A percentile compares a stretch with the other conserved stretches of the same genome.
Evolutionary conservation across 1,140 invertebrate species (phyloP).

Genomic region (Nilaparvata lugens): DNA sequence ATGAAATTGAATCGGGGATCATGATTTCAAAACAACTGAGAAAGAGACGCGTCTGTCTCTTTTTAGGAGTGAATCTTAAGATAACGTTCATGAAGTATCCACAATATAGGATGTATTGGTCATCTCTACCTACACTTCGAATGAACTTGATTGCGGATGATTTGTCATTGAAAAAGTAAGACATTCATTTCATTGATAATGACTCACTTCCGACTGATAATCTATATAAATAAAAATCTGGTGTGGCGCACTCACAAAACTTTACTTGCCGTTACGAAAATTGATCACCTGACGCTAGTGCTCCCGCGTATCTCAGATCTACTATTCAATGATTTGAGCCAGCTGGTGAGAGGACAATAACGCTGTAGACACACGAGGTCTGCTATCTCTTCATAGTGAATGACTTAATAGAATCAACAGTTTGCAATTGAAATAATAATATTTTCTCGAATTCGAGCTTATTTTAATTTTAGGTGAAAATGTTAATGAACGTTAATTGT

Average conservation of each 20-base stretch:
- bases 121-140: not conserved
- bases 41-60: not conserved
- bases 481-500: too few species aligned
- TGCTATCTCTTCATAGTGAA: too few species aligned
- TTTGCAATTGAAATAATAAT: too few species aligned
- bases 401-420: too few species aligned
- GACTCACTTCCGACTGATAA: constrained; percentile 13
- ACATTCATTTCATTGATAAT: constrained; percentile 20
- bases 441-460: too few species aligned
- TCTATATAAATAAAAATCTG: constrained; percentile 19
- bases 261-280: constrained; percentile 7
- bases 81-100: not conserved
- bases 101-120: constrained; percentile 3
- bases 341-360: too few species aligned
- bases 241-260: too few species aligned
- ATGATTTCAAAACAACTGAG: not conserved
- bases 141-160: constrained; percentile 1
- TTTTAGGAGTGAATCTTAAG: not conserved
- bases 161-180: constrained; percentile 3
- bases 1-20: not conserved
- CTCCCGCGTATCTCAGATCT: constrained; percentile 9
- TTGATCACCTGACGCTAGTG: constrained; percentile 5
- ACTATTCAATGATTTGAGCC: constrained; percentile 20
- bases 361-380: too few species aligned
- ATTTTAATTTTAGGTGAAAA: too few species aligned